Percentiles rank a stretch among this genome's conserved stretches.
These are phyloP conservation scores for Smutsia gigantea DNA, from an alignment of 2,797 vertebrate genomes.

Conservation along the genomic window DNA sequence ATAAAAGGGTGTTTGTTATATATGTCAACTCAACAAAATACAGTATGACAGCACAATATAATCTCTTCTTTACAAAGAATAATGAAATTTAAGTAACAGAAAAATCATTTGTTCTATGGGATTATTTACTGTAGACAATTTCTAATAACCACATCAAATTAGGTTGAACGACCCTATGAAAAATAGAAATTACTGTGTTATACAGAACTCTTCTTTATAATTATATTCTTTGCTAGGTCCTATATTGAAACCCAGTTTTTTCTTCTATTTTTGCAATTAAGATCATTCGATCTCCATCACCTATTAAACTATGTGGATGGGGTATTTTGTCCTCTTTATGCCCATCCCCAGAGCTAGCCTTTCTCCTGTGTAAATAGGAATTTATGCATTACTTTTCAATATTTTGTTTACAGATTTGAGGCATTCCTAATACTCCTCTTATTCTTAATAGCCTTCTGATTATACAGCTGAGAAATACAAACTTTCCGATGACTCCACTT, in stretches of 20 bases:
- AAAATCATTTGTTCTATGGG: background rate
- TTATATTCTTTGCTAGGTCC: background rate
- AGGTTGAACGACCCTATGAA: background rate
- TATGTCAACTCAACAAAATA: background rate
- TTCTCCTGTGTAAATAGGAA: conserved; percentile 10
- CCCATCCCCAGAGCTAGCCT: background rate
- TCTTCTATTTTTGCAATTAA: conserved; percentile 24
- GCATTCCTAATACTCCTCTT: background rate
- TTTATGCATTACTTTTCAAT: conserved; percentile 27
- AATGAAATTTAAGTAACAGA: conserved; percentile 13
- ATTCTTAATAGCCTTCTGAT: conserved; percentile 16
- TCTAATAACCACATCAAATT: conserved; percentile 25
- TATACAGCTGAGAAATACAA: conserved; percentile 15
- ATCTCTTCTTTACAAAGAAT: conserved; percentile 11
- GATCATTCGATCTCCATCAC: background rate
- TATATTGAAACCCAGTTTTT: conserved; percentile 19
- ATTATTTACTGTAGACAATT: conserved; percentile 15
- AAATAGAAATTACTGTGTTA: conserved; percentile 27
- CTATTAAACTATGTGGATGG: background rate
- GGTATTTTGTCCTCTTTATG: background rate
- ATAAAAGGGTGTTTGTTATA: background rate
- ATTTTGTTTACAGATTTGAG: conserved; percentile 9
- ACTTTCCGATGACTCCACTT: background rate
- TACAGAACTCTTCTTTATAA: conserved; percentile 5
- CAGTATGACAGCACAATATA: background rate